A percentile compares a stretch with the other conserved stretches of the same genome.
phyloP scores from a whole-genome alignment of 2,797 vertebrate genomes.

The Lepilemur septentrionalis region DNA sequence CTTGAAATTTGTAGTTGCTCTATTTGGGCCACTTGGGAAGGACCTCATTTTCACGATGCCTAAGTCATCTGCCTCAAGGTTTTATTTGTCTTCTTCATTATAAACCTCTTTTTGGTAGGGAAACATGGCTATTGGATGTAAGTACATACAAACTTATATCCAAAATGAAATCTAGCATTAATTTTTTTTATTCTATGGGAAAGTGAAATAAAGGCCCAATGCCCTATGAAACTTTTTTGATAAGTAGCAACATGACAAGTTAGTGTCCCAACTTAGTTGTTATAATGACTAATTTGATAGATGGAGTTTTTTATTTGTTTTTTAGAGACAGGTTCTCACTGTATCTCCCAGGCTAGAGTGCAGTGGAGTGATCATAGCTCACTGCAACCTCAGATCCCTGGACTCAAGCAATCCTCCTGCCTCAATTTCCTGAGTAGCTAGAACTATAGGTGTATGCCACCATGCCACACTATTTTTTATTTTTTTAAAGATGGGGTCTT shows the following conservation, averaged over 20 bases:
- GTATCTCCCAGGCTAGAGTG: background rate
- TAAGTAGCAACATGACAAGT: background rate
- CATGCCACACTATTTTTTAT: background rate
- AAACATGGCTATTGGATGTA: background rate
- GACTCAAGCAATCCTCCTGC: background rate
- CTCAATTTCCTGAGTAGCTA: background rate
- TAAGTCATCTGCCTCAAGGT: background rate
- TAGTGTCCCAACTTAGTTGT: background rate
- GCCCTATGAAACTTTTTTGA: background rate
- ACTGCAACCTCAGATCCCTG: background rate
- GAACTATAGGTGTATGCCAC: background rate
- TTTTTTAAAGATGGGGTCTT: background rate
- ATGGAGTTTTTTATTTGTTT: background rate
- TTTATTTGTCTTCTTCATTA: slow-evolving; percentile 15
- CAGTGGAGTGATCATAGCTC: background rate
- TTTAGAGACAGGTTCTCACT: background rate
- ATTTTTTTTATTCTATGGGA: background rate
- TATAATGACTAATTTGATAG: background rate
- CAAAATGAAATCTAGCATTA: background rate
- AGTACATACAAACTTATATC: background rate
- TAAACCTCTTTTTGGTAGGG: background rate
- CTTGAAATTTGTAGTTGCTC: background rate
- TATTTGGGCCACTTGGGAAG: background rate
- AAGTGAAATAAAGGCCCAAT: background rate
- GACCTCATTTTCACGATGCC: background rate